Evolutionary conservation across 2,888 invertebrate genomes (phyloP).

Genomic region (Ptilodon capucinus): DNA sequence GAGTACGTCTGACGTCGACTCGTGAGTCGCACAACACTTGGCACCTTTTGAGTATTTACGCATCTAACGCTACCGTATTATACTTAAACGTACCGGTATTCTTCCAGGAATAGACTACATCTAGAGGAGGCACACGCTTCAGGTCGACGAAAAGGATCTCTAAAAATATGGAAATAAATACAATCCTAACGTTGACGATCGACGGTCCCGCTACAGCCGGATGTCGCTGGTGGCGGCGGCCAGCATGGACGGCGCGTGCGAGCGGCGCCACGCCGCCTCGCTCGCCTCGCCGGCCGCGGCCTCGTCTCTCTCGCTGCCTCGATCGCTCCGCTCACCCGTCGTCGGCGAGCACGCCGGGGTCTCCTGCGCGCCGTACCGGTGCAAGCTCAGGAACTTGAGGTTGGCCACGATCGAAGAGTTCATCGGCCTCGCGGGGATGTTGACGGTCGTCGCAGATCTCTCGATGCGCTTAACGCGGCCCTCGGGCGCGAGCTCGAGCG

Average conservation of each 20-base stretch:
- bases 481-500: constrained; percentile 62
- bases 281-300: constrained; percentile 12
- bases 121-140: constrained; percentile 71
- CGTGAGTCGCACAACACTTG: constrained; percentile 49
- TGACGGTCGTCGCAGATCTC: constrained; percentile 69
- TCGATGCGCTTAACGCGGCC: constrained; percentile 59
- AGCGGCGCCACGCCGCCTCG: constrained; percentile 33
- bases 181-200: constrained; percentile 42
- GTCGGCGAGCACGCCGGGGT: constrained; percentile 47
- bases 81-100: constrained; percentile 53
- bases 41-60: constrained; percentile 77
- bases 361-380: constrained; percentile 68
- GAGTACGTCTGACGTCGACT: constrained; percentile 51
- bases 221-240: constrained; percentile 63
- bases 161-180: constrained; percentile 70
- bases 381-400: constrained; percentile 71
- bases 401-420: constrained; percentile 72
- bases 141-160: constrained; percentile 68
- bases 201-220: constrained; percentile 49
- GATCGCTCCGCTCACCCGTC: constrained; percentile 15
- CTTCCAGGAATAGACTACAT: constrained; percentile 49
- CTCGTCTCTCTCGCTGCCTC: constrained; percentile 11
- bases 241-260: constrained; percentile 42
- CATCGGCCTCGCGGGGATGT: constrained; percentile 62
- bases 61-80: constrained; percentile 47